Percentiles rank a stretch among this genome's conserved stretches.
phyloP scores from a whole-genome alignment of 2,888 invertebrate genomes.

The Amblyteles armatorius region DNA sequence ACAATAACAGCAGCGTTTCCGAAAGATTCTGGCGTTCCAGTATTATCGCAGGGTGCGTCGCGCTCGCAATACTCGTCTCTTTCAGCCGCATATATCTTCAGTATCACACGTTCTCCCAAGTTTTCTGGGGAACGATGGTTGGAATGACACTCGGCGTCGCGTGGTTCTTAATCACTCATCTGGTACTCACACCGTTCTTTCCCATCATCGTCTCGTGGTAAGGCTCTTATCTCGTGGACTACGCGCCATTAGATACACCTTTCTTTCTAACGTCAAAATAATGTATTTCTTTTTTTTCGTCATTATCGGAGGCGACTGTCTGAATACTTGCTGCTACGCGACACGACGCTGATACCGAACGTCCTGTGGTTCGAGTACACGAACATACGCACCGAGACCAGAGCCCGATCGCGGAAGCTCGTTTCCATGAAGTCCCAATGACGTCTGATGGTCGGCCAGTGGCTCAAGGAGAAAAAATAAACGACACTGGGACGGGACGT shows the following conservation, averaged over 20 bases:
- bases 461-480: conserved; percentile 76
- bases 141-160: conserved; percentile 91
- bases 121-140: conserved; percentile 91
- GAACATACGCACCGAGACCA: conserved; percentile 93
- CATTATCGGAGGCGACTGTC: conserved; percentile 89
- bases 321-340: conserved; percentile 94
- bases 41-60: conserved; percentile 88
- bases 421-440: conserved; percentile 94
- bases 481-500: conserved; percentile 41
- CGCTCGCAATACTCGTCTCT: conserved; percentile 88
- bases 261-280: not conserved
- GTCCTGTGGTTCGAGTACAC: conserved; percentile 98
- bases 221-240: conserved; percentile 81
- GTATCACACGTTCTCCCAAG: conserved; percentile 94
- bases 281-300: conserved; percentile 18
- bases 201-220: conserved; percentile 94
- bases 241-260: conserved; percentile 28
- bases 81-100: conserved; percentile 93
- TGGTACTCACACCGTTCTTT: conserved; percentile 93
- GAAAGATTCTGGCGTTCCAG: conserved; percentile 91
- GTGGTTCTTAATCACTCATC: conserved; percentile 94
- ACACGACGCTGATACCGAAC: conserved; percentile 96
- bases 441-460: conserved; percentile 87
- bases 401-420: conserved; percentile 92
- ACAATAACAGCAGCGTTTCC: conserved; percentile 91